Percentiles rank a stretch among this genome's conserved stretches.
These are phyloP conservation scores for Agapornis canus DNA, from an alignment of 2,797 vertebrate genomes.

Conservation along the genomic window DNA sequence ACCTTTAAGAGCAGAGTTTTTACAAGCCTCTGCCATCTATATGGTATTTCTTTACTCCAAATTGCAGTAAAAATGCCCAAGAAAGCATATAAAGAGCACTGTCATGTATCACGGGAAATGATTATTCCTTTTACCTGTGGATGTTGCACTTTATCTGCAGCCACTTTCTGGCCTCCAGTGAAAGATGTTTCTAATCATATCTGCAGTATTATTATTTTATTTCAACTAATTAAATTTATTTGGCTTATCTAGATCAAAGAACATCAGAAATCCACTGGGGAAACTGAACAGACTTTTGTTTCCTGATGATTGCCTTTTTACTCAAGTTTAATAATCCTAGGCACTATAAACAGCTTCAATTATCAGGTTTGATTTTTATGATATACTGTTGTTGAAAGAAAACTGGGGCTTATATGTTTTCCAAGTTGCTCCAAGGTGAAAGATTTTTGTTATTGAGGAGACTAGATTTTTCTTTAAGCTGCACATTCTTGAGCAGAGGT, in stretches of 20 bases:
- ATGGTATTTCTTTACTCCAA: not conserved
- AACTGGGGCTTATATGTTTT: not conserved
- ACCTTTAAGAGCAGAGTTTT: not conserved
- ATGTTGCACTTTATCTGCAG: not conserved
- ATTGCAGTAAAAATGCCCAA: not conserved
- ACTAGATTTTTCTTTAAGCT: not conserved
- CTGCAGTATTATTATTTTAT: not conserved
- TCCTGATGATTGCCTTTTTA: not conserved
- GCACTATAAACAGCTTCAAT: not conserved
- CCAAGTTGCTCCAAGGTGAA: not conserved
- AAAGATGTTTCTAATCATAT: not conserved
- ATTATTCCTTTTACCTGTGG: not conserved
- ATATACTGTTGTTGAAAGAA: not conserved
- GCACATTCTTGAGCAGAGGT: not conserved
- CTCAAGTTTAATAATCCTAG: not conserved
- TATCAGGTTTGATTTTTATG: not conserved
- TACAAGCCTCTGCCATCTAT: not conserved
- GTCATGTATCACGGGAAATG: not conserved
- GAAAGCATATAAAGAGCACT: not conserved
- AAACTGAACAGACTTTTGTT: not conserved
- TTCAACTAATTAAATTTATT: not conserved
- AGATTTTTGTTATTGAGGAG: not conserved
- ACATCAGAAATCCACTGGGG: not conserved
- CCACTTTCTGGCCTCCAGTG: not conserved
- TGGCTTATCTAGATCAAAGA: not conserved